Evolutionary conservation across 2,113 vertebrate species (phyloP).

Genomic region (Vombatus ursinus): DNA sequence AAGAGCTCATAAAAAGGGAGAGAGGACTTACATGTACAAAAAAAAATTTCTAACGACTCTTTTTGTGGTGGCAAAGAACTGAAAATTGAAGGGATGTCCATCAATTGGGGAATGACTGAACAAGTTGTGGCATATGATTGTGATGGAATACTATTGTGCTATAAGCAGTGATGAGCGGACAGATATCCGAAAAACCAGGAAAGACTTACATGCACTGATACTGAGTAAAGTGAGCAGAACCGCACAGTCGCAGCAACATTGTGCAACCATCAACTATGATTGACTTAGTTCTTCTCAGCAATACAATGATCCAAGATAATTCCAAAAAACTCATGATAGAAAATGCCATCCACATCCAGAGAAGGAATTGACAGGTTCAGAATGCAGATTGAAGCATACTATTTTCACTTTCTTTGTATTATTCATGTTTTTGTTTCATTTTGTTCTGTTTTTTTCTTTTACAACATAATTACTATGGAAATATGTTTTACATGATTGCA

Average conservation of each 20-base stretch:
- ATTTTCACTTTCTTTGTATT: too few species aligned
- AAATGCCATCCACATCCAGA: too few species aligned
- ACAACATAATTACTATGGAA: too few species aligned
- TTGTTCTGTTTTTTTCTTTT: too few species aligned
- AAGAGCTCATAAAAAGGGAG: not conserved
- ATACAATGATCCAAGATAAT: not conserved
- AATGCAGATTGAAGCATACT: too few species aligned
- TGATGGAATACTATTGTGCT: not conserved
- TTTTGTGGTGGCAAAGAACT: not conserved
- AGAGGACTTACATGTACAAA: not conserved
- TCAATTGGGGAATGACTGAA: not conserved
- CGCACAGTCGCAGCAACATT: too few species aligned
- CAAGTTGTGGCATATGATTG: not conserved
- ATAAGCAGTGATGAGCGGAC: not conserved
- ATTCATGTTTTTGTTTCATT: too few species aligned
- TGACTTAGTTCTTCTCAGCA: too few species aligned
- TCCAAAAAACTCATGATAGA: not conserved
- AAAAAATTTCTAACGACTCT: not conserved
- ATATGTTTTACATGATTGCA: too few species aligned
- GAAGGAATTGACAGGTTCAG: too few species aligned
- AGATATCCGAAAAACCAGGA: not conserved
- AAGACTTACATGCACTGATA: not conserved
- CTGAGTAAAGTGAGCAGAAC: not conserved
- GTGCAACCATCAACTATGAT: too few species aligned
- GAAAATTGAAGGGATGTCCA: not conserved